These are phyloP conservation scores for Sesia bembeciformis DNA, from an alignment of 2,888 invertebrate genomes.

Conservation along the genomic window DNA sequence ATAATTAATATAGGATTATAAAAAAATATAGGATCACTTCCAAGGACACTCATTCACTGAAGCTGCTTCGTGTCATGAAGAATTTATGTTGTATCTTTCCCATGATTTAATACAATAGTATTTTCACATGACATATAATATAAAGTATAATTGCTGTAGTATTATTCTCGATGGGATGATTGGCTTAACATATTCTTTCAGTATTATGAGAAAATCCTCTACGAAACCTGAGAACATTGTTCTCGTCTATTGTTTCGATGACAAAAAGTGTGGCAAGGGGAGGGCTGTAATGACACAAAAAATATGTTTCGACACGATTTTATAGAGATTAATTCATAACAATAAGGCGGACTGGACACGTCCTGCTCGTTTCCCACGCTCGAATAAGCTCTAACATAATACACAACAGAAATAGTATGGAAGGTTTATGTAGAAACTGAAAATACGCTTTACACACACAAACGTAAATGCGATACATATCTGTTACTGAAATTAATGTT, in stretches of 20 bases:
- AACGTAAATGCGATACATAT: too few relatives aligned
- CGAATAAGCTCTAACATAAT: conserved; percentile 4
- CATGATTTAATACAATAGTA: too few relatives aligned
- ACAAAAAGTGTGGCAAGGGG: background rate
- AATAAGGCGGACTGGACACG: conserved; percentile 13
- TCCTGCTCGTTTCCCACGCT: conserved; percentile 11
- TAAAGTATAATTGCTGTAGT: too few relatives aligned
- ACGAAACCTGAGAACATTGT: background rate
- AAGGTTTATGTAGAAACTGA: background rate
- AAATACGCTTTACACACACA: too few relatives aligned
- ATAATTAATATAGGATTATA: too few relatives aligned
- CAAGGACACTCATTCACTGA: too few relatives aligned
- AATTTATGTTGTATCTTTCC: too few relatives aligned
- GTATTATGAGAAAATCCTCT: background rate
- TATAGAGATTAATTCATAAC: conserved; percentile 15
- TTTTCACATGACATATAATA: too few relatives aligned
- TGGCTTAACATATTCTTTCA: background rate
- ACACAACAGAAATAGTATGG: background rate
- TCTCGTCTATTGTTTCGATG: background rate
- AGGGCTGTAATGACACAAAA: background rate
- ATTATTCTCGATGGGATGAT: too few relatives aligned
- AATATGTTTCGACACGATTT: conserved; percentile 5
- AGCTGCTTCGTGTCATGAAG: too few relatives aligned
- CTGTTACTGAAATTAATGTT: too few relatives aligned
- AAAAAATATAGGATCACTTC: too few relatives aligned